A percentile compares a stretch with the other conserved stretches of the same genome.
Conservation (phyloP, 2,888 invertebrate genomes). For the Meteorus cinctellus region DNA sequence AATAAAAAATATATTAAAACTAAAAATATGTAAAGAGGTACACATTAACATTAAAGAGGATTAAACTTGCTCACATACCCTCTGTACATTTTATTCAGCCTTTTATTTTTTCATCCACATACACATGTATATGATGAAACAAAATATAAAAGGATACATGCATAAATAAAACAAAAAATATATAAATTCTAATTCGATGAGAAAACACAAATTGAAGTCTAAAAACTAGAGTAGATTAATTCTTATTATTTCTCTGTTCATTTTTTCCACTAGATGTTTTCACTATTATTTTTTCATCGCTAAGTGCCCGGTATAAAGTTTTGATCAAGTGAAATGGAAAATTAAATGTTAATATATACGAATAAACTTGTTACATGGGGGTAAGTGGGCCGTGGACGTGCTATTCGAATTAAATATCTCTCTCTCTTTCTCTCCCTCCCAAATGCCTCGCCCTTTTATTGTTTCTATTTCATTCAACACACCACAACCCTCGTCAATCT, state of each 20-base stretch:
- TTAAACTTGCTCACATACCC: neutral
- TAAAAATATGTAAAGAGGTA: neutral
- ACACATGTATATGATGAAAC: neutral
- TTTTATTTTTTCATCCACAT: neutral
- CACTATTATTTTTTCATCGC: conserved; percentile 44
- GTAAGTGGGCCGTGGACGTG: conserved; percentile 42
- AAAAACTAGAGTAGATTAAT: conserved; percentile 8
- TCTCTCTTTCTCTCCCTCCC: conserved; percentile 2
- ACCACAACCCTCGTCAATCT: conserved; percentile 7
- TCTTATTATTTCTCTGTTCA: conserved; percentile 35
- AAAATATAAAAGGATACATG: neutral
- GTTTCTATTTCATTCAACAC: neutral
- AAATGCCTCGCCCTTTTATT: neutral
- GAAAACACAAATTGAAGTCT: neutral
- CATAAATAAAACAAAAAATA: conserved; percentile 4
- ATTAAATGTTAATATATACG: conserved; percentile 61
- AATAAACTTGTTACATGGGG: conserved; percentile 55
- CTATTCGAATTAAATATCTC: conserved; percentile 10
- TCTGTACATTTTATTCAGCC: conserved; percentile 7
- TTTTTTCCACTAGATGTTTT: conserved; percentile 30
- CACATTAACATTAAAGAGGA: neutral
- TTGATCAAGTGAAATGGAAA: conserved; percentile 47
- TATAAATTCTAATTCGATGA: neutral
- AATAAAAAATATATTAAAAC: conserved; percentile 17
- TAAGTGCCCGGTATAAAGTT: conserved; percentile 52